phyloP scores from a whole-genome alignment of 2,113 vertebrate genomes.

The Tragelaphus imberbis region DNA sequence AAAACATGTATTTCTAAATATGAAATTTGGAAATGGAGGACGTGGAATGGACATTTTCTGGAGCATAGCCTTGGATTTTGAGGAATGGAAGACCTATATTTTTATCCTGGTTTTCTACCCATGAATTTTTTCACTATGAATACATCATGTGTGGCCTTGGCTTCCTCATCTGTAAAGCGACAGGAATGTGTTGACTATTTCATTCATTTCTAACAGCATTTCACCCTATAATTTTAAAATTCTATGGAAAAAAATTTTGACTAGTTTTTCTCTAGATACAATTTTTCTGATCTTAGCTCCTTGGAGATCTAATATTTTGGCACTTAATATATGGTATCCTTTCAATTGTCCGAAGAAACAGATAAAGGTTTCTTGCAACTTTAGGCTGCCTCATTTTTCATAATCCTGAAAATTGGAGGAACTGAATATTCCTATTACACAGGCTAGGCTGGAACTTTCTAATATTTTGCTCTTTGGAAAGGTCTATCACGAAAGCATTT shows the following conservation, averaged over 20 bases:
- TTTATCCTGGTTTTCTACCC: background rate
- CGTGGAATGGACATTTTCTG: background rate
- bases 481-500: background rate
- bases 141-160: background rate
- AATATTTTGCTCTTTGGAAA: background rate
- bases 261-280: background rate
- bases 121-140: background rate
- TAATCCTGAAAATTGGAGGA: background rate
- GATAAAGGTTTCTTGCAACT: background rate
- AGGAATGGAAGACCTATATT: background rate
- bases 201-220: background rate
- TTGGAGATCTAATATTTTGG: slow-evolving; percentile 4
- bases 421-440: background rate
- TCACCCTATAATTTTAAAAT: background rate
- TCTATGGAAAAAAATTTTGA: background rate
- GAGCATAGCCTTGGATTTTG: background rate
- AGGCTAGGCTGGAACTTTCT: background rate
- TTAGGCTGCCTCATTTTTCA: background rate
- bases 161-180: background rate
- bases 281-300: background rate
- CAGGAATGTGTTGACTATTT: background rate
- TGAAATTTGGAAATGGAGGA: background rate
- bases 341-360: background rate
- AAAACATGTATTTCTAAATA: background rate
- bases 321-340: background rate